Evolutionary conservation across 2,113 vertebrate species (phyloP), one percentile per base, ranked within the genome.

Genomic region (Smithornis capensis): DNA sequence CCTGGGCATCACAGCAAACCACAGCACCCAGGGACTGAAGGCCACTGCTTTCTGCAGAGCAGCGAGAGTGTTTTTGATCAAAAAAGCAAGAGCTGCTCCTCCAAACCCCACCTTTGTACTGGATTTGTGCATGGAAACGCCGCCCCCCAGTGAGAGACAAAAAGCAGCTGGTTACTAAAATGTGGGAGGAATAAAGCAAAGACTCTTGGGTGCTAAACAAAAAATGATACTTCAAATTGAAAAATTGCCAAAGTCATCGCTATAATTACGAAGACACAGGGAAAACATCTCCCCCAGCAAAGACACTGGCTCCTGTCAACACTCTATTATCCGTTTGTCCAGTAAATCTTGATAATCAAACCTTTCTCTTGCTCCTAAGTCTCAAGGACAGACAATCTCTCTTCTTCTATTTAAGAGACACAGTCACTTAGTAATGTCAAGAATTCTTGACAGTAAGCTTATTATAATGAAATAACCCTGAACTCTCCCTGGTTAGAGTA

Each of bases 131-230:
- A 89, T 74, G 47, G 89, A 95, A 96, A 96, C 96, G 92, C 92
- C 77, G 45, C 93, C 93, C 90, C 74, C 95, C 91, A 93, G 96
- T 89, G 94, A 93, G 63, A 95, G 83, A 91, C 70, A 67, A 69
- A 88, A 94, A 65, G 50, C 90, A 95, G 83, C 90, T 38, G 77
- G 86, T 65, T 57, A 77, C 84, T 77, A 85, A 71, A 75, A 62
- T 2, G 35, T 64, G 27, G 67, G 38, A 76, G 25, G 47, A 92
- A 76, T 13, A 82, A 44, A 83, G 55, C 49, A 78, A 44, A 90
- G 65, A 49, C 78, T 89, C 70, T 83, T 67, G 78, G 86, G 83
- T 12, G 33, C 60, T 64, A 38, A 91, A 70, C 49, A 83, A 73
- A 76, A 91, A 84, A 76, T 7, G 24, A 78, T 64, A 19, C 21